Conservation (phyloP, 2,113 vertebrate genomes). For the Cyphomyrus plagiostoma region DNA sequence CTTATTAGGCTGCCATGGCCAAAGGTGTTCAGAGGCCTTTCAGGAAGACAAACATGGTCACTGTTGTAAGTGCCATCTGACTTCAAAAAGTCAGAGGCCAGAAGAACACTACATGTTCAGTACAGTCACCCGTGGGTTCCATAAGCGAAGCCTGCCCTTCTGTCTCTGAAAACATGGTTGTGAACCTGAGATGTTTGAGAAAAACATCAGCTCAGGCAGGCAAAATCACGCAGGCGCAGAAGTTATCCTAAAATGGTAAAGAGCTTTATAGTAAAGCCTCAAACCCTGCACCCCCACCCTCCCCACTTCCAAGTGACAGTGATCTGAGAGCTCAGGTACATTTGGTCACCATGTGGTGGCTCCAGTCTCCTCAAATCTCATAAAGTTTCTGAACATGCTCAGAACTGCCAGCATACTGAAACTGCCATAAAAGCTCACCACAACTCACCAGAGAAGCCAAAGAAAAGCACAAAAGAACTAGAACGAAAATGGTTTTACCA, state of each 20-base stretch:
- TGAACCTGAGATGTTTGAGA: neutral
- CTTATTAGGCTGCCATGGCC: neutral
- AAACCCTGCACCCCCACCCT: neutral
- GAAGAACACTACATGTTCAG: neutral
- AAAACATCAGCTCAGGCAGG: neutral
- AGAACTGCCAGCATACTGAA: neutral
- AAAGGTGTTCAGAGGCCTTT: neutral
- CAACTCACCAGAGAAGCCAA: neutral
- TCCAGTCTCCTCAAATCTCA: neutral
- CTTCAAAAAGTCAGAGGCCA: neutral
- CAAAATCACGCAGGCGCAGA: neutral
- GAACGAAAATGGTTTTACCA: neutral
- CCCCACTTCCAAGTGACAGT: neutral
- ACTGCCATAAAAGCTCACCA: neutral
- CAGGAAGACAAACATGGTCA: neutral
- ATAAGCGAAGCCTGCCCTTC: neutral
- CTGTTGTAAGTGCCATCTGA: neutral
- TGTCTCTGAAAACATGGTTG: neutral
- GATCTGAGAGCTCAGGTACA: neutral
- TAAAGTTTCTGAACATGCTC: neutral
- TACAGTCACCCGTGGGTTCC: neutral
- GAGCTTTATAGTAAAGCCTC: neutral
- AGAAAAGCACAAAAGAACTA: neutral
- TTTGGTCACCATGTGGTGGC: conserved; percentile 3
- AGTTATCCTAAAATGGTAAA: neutral